phyloP scores from a whole-genome alignment of 2,888 invertebrate genomes.

The Apamea epomidion region DNA sequence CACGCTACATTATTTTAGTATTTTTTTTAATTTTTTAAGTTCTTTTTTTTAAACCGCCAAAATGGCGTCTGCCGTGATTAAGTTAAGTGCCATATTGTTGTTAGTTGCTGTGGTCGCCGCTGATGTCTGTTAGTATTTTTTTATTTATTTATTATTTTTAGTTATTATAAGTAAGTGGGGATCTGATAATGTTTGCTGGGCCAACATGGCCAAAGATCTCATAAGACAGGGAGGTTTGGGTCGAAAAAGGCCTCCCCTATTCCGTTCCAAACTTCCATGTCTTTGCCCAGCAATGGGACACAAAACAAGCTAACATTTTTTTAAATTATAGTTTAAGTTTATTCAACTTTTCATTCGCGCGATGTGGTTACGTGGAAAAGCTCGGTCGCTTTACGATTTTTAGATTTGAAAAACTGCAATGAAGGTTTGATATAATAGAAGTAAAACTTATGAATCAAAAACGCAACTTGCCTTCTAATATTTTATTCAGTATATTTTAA shows the following conservation, averaged over 20 bases:
- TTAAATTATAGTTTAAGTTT: neutral
- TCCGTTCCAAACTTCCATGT: too few species aligned
- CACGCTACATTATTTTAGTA: slow-evolving; percentile 72
- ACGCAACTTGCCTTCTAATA: fast-evolving
- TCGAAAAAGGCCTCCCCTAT: too few species aligned
- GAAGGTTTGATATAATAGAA: neutral
- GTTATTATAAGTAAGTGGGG: neutral
- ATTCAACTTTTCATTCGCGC: neutral
- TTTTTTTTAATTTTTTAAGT: slow-evolving; percentile 66
- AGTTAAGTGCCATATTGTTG: slow-evolving; percentile 87
- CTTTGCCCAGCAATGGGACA: neutral
- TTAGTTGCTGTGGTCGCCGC: slow-evolving; percentile 80
- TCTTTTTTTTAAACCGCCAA: slow-evolving; percentile 72
- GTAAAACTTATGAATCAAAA: neutral
- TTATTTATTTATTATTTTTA: slow-evolving; percentile 16
- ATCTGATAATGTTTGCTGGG: too few species aligned
- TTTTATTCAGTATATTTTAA: neutral
- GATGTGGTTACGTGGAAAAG: slow-evolving; percentile 3
- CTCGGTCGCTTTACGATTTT: neutral
- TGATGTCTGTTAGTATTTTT: slow-evolving; percentile 83
- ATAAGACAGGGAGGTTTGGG: neutral
- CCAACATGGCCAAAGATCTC: neutral
- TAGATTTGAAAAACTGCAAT: slow-evolving; percentile 3
- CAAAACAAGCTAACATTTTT: too few species aligned
- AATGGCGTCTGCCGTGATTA: slow-evolving; percentile 87